Evolutionary conservation across 2,113 vertebrate species (phyloP).

Genomic region (Phalacrocorax carbo): DNA sequence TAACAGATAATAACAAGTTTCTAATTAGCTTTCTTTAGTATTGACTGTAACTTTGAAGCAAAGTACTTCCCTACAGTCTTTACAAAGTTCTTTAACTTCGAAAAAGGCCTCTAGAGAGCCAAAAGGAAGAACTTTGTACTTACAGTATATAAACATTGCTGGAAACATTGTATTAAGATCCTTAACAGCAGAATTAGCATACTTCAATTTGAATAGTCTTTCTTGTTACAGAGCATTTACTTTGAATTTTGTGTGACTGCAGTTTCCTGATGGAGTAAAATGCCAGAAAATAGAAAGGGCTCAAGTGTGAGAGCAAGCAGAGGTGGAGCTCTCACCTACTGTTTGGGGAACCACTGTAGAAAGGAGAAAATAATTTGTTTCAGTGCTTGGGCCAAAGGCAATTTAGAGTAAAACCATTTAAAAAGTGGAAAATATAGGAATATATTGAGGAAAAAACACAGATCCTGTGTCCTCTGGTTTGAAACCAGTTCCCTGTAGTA

Average conservation of each 20-base stretch:
- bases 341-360: neutral
- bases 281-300: neutral
- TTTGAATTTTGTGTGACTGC: neutral
- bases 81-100: neutral
- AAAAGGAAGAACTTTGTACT: neutral
- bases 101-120: neutral
- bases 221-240: neutral
- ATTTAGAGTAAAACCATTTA: neutral
- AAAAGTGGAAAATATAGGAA: too few species aligned
- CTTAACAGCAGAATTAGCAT: neutral
- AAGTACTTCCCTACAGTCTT: neutral
- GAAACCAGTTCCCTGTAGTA: too few species aligned
- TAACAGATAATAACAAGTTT: neutral
- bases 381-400: neutral
- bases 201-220: neutral
- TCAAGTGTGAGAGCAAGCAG: neutral
- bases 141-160: neutral
- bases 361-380: neutral
- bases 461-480: too few species aligned
- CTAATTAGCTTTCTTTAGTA: neutral
- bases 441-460: too few species aligned
- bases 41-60: neutral
- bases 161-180: neutral
- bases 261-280: neutral
- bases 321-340: neutral